Evolutionary conservation across 2,113 vertebrate genomes (phyloP).

Genomic region (Pyxicephalus adspersus): DNA sequence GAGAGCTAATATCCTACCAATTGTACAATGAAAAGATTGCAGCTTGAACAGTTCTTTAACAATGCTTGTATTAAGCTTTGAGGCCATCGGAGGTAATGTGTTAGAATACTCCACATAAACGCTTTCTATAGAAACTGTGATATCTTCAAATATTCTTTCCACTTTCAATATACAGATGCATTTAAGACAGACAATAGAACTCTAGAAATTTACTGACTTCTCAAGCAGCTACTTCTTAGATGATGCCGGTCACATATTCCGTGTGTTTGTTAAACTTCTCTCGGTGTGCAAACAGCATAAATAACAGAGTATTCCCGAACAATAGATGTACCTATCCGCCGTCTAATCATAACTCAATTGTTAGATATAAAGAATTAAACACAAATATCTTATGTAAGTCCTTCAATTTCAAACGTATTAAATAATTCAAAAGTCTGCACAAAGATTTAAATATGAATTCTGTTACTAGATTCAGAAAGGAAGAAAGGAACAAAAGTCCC

Average conservation of each 20-base stretch:
- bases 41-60: neutral
- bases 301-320: constrained; percentile 37
- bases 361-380: constrained; percentile 47
- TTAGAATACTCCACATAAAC: constrained; percentile 9
- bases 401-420: constrained; percentile 28
- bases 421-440: constrained; percentile 42
- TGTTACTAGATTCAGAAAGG: neutral
- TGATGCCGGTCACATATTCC: constrained; percentile 68
- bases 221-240: constrained; percentile 66
- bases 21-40: neutral
- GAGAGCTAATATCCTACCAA: neutral
- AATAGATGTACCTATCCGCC: constrained; percentile 37
- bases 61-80: too few species aligned
- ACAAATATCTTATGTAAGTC: constrained; percentile 43
- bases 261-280: constrained; percentile 67
- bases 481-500: constrained; percentile 24
- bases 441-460: constrained; percentile 30
- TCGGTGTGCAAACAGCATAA: constrained; percentile 69
- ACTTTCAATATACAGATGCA: constrained; percentile 21
- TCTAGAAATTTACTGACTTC: constrained; percentile 60
- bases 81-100: neutral
- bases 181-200: constrained; percentile 32
- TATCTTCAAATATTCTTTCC: constrained; percentile 16
- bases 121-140: constrained; percentile 13
- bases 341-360: constrained; percentile 47